Conservation (phyloP, 2,113 vertebrate species). For the Pogona vitticeps region DNA sequence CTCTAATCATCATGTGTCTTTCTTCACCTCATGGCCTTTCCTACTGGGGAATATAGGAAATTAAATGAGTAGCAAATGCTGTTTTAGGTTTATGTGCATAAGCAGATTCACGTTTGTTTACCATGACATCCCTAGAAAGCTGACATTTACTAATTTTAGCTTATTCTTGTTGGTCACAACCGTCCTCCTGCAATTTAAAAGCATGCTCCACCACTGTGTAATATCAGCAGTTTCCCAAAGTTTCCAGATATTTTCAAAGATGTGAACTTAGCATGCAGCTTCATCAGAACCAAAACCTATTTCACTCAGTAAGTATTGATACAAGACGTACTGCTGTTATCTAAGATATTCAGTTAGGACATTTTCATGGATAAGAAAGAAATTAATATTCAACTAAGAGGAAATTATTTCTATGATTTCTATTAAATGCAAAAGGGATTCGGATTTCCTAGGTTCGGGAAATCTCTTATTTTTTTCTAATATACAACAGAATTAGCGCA, state of each 20-base stretch:
- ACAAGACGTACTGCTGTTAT: background rate
- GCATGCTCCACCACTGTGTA: background rate
- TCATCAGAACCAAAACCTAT: conserved; percentile 15
- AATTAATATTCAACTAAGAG: conserved; percentile 47
- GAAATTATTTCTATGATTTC: too few species aligned
- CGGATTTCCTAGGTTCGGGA: background rate
- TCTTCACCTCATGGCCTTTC: background rate
- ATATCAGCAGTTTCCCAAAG: background rate
- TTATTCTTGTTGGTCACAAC: conserved; percentile 13
- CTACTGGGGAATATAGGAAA: background rate
- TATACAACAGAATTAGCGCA: background rate
- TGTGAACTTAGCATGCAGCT: background rate
- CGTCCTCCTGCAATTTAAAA: background rate
- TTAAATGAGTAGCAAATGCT: background rate
- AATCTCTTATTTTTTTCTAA: background rate
- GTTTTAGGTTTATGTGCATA: background rate
- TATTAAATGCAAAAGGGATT: conserved; percentile 24
- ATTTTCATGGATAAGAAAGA: background rate
- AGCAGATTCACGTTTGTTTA: background rate
- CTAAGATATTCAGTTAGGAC: conserved; percentile 25
- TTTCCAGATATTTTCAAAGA: conserved; percentile 1
- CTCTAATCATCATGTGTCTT: background rate
- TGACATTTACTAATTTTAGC: background rate
- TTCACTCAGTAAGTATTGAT: conserved; percentile 26
- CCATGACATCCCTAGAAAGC: background rate